Evolutionary conservation across 2,113 vertebrate species (phyloP).

Genomic region (Zosterops hypoxanthus): DNA sequence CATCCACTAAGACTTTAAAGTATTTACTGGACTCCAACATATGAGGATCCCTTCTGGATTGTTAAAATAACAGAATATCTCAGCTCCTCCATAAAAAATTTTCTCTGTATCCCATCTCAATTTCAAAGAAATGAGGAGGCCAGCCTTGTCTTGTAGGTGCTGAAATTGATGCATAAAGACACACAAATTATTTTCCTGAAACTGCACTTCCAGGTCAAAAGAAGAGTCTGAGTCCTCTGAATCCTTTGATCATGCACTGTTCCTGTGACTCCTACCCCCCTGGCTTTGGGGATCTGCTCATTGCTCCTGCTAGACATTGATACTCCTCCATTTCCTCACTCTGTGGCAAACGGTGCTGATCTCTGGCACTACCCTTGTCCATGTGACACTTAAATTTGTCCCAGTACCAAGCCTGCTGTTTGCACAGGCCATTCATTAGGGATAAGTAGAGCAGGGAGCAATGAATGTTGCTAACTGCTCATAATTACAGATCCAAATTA

Average conservation of each 20-base stretch:
- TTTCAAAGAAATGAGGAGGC: neutral
- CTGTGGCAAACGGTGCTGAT: neutral
- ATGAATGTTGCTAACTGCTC: constrained; percentile 60
- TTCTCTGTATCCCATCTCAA: neutral
- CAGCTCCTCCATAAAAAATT: neutral
- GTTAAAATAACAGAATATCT: neutral
- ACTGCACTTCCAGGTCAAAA: neutral
- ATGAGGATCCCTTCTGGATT: neutral
- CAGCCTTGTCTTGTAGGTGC: neutral
- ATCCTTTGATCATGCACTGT: neutral
- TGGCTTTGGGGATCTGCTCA: neutral
- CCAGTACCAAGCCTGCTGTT: constrained; percentile 35
- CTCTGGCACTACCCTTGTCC: neutral
- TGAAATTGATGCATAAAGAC: neutral
- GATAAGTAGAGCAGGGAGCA: constrained; percentile 61
- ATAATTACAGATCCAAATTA: constrained; percentile 55
- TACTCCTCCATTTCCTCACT: neutral
- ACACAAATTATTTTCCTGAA: neutral
- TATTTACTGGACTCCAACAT: neutral
- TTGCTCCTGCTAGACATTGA: fast-evolving
- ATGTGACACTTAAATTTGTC: neutral
- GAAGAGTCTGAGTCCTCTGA: neutral
- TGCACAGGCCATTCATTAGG: constrained; percentile 57
- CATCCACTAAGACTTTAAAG: neutral
- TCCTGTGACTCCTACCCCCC: neutral